phyloP scores from a whole-genome alignment of 2,888 invertebrate species.

The Agriopis leucophaearia region DNA sequence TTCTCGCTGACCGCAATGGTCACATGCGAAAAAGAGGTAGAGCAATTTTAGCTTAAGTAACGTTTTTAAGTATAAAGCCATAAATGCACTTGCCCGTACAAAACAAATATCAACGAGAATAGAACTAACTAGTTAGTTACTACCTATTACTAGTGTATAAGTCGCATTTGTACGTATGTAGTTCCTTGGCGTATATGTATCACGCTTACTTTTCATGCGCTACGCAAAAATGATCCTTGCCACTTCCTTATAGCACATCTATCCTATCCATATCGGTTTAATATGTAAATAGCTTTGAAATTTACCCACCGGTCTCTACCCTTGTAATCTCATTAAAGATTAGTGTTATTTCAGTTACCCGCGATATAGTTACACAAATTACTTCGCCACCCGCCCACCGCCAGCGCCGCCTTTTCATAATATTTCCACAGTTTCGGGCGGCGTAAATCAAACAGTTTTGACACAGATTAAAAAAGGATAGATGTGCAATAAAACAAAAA shows the following conservation, averaged over 20 bases:
- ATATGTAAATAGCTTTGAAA: constrained; percentile 18
- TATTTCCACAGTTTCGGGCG: constrained; percentile 59
- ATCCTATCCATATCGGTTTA: constrained; percentile 2
- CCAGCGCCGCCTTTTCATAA: constrained; percentile 32
- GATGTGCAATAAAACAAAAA: background rate
- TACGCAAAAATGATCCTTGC: background rate
- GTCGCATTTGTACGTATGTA: too few relatives aligned
- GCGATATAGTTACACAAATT: constrained; percentile 23
- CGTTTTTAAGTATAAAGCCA: too few relatives aligned
- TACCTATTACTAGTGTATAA: too few relatives aligned
- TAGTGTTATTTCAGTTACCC: constrained; percentile 32
- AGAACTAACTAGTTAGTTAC: too few relatives aligned
- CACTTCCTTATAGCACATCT: background rate
- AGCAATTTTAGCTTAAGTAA: too few relatives aligned
- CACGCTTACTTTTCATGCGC: too few relatives aligned
- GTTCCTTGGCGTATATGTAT: too few relatives aligned
- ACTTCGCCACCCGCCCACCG: constrained; percentile 29
- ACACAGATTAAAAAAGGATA: constrained; percentile 2
- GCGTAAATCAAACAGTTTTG: constrained; percentile 74
- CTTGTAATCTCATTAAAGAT: constrained; percentile 33
- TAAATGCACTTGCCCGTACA: too few relatives aligned
- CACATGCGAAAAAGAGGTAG: too few relatives aligned
- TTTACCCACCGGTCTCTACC: constrained; percentile 12
- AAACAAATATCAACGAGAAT: too few relatives aligned
- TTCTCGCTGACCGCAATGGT: too few relatives aligned